Evolutionary conservation across 2,888 invertebrate genomes (phyloP).

Genomic region (Latheticus oryzae): DNA sequence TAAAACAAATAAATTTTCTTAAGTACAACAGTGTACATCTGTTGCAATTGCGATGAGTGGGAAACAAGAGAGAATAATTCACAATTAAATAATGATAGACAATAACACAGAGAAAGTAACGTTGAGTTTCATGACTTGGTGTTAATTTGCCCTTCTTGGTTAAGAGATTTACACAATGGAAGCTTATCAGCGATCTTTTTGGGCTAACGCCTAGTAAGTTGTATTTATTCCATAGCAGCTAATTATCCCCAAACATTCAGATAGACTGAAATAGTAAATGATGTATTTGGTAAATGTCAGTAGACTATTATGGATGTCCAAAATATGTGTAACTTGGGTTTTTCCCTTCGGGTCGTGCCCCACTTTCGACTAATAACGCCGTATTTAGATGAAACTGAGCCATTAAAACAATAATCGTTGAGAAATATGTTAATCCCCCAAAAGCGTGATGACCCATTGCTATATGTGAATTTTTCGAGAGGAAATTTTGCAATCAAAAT

Average conservation of each 20-base stretch:
- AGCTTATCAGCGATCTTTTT: conserved; percentile 9
- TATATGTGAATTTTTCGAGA: conserved; percentile 18
- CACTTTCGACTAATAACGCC: too few relatives aligned
- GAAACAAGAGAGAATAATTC: neutral
- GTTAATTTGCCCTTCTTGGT: conserved; percentile 24
- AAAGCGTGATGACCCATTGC: neutral
- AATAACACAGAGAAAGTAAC: conserved; percentile 34
- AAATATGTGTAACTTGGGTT: too few relatives aligned
- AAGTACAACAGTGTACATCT: conserved; percentile 7
- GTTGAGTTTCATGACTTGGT: conserved; percentile 18
- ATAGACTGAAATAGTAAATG: too few relatives aligned
- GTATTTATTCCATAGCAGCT: neutral
- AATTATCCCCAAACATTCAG: too few relatives aligned
- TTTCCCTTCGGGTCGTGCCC: too few relatives aligned
- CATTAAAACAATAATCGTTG: conserved; percentile 8
- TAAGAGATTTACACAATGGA: conserved; percentile 14
- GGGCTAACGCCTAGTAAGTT: neutral
- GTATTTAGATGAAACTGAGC: too few relatives aligned
- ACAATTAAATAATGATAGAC: conserved; percentile 31
- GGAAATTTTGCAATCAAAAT: conserved; percentile 20
- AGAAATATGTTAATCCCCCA: conserved; percentile 15
- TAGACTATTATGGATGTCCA: too few relatives aligned
- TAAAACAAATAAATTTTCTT: conserved; percentile 10
- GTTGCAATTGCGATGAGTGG: neutral
- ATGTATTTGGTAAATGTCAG: too few relatives aligned